Conservation (phyloP, 1,140 invertebrate genomes). For the Musca vetustissima region DNA sequence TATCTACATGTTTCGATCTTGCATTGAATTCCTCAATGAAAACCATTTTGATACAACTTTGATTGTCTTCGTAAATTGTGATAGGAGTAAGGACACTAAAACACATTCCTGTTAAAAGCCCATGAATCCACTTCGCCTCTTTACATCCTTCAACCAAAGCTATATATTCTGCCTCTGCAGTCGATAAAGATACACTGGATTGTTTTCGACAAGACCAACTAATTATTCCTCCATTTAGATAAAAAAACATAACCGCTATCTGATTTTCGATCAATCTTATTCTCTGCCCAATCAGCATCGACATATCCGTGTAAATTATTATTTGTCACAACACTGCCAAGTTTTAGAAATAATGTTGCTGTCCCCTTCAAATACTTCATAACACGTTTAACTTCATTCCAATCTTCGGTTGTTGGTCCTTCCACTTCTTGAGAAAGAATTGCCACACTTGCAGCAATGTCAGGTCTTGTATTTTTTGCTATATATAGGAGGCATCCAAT, state of each 20-base stretch:
- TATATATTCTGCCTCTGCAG: slow-evolving; percentile 34
- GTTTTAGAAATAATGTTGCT: not conserved
- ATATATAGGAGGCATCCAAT: not conserved
- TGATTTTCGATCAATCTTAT: slow-evolving; percentile 34
- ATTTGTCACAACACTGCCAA: not conserved
- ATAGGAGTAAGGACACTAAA: no score
- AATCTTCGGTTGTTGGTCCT: not conserved
- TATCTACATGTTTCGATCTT: slow-evolving; percentile 29
- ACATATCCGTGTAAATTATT: not conserved
- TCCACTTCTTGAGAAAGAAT: not conserved
- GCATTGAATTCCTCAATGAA: slow-evolving; percentile 26
- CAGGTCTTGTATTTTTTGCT: not conserved
- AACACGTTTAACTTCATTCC: no score
- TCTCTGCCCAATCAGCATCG: slow-evolving; percentile 35
- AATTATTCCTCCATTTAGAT: no score
- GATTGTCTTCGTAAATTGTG: slow-evolving; percentile 30
- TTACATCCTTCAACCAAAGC: slow-evolving; percentile 29
- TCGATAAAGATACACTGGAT: slow-evolving; percentile 32
- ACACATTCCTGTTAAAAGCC: no score
- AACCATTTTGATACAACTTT: slow-evolving; percentile 35
- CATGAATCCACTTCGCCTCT: slow-evolving; percentile 23
- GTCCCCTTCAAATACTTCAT: no score
- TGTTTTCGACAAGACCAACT: no score
- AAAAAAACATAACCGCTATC: slow-evolving; percentile 35
- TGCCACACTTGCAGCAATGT: not conserved